Evolutionary conservation across 1,140 invertebrate genomes (phyloP).

Genomic region (Oedothorax gibbosus): DNA sequence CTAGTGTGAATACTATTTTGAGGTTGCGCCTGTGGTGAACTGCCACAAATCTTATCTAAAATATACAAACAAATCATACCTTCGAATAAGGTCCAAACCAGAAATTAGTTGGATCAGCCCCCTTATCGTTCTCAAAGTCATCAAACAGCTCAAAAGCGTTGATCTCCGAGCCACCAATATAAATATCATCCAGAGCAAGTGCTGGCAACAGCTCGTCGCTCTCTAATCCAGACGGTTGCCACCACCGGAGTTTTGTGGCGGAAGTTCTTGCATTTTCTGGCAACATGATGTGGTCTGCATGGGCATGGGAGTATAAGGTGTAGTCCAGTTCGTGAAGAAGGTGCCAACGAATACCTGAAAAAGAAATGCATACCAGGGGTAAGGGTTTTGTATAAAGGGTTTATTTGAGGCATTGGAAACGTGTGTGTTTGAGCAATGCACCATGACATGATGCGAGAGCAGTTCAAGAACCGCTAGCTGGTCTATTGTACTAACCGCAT

Average conservation of each 20-base stretch:
- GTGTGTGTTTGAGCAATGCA: too few relatives aligned
- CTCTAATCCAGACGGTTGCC: constrained; percentile 64
- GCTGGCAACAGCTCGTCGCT: constrained; percentile 63
- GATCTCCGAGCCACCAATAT: constrained; percentile 70
- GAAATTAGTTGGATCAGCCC: constrained; percentile 64
- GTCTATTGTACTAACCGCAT: too few relatives aligned
- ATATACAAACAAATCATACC: too few relatives aligned
- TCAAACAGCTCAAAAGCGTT: constrained; percentile 68
- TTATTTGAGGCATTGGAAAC: neutral
- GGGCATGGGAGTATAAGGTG: constrained; percentile 65
- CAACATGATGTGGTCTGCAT: constrained; percentile 68
- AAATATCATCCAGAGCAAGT: constrained; percentile 70
- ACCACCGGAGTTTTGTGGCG: constrained; percentile 68
- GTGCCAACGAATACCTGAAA: constrained; percentile 69
- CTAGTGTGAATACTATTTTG: too few relatives aligned
- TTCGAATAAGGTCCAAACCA: constrained; percentile 62
- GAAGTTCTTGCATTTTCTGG: constrained; percentile 67
- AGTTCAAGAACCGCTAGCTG: too few relatives aligned
- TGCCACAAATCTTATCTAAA: too few relatives aligned
- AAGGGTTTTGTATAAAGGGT: neutral
- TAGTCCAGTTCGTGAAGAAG: constrained; percentile 68
- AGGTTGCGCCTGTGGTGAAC: too few relatives aligned
- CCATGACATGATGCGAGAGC: too few relatives aligned
- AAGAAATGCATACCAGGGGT: neutral
- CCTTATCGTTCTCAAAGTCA: constrained; percentile 66